Evolutionary conservation across 2,113 vertebrate species (phyloP), one percentile per base, ranked within the genome.

Genomic region (Peromyscus leucopus): DNA sequence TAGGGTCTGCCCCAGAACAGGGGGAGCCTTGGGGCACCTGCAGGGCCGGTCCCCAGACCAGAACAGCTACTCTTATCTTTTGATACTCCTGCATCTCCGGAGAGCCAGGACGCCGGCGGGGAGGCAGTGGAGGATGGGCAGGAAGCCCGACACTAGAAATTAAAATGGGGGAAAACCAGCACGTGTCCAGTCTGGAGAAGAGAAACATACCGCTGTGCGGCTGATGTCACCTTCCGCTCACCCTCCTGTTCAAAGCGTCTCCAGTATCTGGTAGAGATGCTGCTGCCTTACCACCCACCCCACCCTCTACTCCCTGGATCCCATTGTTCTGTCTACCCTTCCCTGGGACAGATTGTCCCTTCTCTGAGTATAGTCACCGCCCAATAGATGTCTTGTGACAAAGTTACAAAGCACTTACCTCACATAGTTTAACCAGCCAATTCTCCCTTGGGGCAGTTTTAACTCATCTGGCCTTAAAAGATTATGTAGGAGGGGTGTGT

Each of bases 331-430:
- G 92, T 96, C 88, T 93, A 84, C 84, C 83, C 92, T 97, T 63
- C 46, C 1, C 76, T 95, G 90, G 95, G 96, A 97, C 94, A 97
- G 95, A 96, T 93, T 33, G 97, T 98, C 98, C 98, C 96, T 97
- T 98, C 97, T 97, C 97, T 92, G 91, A 93, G 97, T 97, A 97
- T 94, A 97, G 96, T 94, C 65, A 95, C 96, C 96, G 97, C 96
- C 96, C 96, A 98, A 94, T 98, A 98, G 97, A 95, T 98, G 98
- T 98, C 98, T 97, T 93, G 90, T 96, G 89, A 97, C 97, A 98
- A 97, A 94, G 83, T 95, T 89, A 95, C 89, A 91, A 83, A 95
- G 67, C 69, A 89, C 65, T 85, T 83, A 67, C 5, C 4, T 92
- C 93, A 83, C 42, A 97, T 98, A 46, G 97, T 83, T 97, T 96